Evolutionary conservation across 2,797 vertebrate genomes (phyloP).

Genomic region (Meda fulgida): DNA sequence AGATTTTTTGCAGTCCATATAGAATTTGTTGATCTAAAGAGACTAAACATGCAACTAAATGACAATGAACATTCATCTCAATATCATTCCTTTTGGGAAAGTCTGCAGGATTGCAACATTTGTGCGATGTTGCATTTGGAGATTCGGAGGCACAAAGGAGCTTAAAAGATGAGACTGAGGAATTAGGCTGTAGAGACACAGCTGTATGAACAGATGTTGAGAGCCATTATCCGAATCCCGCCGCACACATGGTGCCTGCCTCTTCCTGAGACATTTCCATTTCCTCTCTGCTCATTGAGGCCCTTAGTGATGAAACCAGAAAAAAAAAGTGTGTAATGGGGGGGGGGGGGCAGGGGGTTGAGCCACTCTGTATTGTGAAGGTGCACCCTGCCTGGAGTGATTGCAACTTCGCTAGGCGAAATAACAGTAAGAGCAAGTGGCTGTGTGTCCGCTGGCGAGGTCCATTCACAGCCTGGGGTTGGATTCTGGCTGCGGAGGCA

Average conservation of each 20-base stretch:
- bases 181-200: conserved; percentile 47
- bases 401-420: conserved; percentile 27
- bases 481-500: conserved; percentile 26
- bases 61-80: background rate
- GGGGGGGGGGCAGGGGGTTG: too few species aligned
- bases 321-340: background rate
- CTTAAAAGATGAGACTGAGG: conserved; percentile 36
- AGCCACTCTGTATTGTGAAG: background rate
- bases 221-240: conserved; percentile 47
- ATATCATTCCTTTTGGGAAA: background rate
- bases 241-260: conserved; percentile 10
- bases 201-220: conserved; percentile 50
- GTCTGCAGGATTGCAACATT: background rate
- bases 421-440: conserved; percentile 14
- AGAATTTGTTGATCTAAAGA: background rate
- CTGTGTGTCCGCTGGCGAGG: background rate
- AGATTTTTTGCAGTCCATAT: background rate
- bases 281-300: conserved; percentile 21
- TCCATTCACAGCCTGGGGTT: background rate
- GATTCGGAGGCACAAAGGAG: conserved; percentile 6
- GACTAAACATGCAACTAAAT: background rate
- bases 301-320: background rate
- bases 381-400: background rate
- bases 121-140: background rate
- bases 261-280: conserved; percentile 10